Evolutionary conservation across 2,113 vertebrate species (phyloP).

Genomic region (Pica pica): DNA sequence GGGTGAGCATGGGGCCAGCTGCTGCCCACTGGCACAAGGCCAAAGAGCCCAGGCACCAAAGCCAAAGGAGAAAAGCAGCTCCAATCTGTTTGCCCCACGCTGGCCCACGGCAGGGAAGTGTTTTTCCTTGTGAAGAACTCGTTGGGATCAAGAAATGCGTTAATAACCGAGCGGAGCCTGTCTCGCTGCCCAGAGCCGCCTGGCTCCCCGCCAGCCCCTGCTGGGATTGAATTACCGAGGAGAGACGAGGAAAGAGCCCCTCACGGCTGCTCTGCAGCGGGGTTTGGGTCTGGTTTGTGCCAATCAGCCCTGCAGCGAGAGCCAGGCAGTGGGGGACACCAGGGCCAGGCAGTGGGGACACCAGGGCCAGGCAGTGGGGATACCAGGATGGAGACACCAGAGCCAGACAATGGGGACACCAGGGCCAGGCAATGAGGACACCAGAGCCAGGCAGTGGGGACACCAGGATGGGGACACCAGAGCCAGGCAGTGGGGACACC

Average conservation of each 20-base stretch:
- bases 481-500: neutral
- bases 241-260: neutral
- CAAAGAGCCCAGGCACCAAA: neutral
- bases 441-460: rapidly evolving
- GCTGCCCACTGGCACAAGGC: rapidly evolving
- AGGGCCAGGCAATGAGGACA: neutral
- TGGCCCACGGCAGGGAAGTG: neutral
- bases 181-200: neutral
- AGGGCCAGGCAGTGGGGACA: neutral
- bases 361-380: neutral
- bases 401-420: rapidly evolving
- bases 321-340: neutral
- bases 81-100: neutral
- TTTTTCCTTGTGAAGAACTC: neutral
- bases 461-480: neutral
- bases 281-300: neutral
- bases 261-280: neutral
- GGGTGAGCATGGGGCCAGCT: neutral
- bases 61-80: neutral
- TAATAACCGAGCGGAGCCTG: neutral
- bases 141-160: neutral
- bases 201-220: neutral
- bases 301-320: neutral
- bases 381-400: neutral
- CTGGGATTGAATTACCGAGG: neutral